Evolutionary conservation across 1,140 invertebrate genomes (phyloP), one percentile per base, ranked within the genome.

Genomic region (Armadillidium nasatum): DNA sequence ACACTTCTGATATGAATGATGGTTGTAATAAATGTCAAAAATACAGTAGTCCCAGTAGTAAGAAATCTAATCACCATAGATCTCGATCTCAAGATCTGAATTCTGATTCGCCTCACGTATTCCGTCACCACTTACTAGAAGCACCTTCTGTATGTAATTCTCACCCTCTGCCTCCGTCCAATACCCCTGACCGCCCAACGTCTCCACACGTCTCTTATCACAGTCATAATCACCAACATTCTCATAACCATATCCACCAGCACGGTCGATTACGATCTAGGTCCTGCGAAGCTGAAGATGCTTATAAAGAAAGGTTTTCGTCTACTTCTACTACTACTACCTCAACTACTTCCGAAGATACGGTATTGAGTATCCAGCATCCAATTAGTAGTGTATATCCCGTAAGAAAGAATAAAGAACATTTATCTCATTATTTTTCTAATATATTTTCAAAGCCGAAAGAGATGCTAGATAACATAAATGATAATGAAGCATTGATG

Each of bases 21-120:
- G 6, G 33, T 33, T 33, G 33, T 33, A 33, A 33, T 33, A 50
- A 75, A 71, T 71, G 78, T 74, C 43, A 76, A 44, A 73, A 73
- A 77, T n/a, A 84, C 84, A 13, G 83, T 83, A 45, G 89, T 90
- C 82, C 87, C 33, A 33, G 33, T 33, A 33, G 6, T 33, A 33
- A 33, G 33, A 33, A 33, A 33, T 33, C 33, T 33, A 33, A 90
- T 80, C 85, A 90, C 46, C 83, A 86, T 76, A 88, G 89, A 74
- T 89, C 91, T 80, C 86, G 88, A 6, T 88, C 89, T 66, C 83
- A 90, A 13, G 90, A 91, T 79, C 88, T 89, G 76, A 89, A 91
- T 76, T 89, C 90, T 78, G 88, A 83, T 70, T 75, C 80, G 0
- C 74, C 80, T 0, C 78, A 81, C 73, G 78, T 85, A n/a, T 86